Conservation (phyloP, 64 coral and sea anemone genomes). For the Actinia equina region DNA sequence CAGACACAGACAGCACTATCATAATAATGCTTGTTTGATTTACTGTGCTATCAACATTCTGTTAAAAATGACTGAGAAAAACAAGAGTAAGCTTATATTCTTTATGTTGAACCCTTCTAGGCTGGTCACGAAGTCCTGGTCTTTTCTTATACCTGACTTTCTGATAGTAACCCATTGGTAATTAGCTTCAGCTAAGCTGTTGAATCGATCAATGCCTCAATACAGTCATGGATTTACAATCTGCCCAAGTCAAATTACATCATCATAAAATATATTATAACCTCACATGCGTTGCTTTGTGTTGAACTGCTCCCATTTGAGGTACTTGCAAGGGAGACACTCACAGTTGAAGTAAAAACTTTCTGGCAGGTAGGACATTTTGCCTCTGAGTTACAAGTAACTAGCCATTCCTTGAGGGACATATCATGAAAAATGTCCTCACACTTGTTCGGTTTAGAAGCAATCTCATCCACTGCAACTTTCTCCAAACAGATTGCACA, state of each 20-base stretch:
- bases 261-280: conserved; percentile 14
- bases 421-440: conserved; percentile 8
- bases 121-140: background rate
- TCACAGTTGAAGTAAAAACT: conserved; percentile 14
- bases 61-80: background rate
- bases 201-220: background rate
- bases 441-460: conserved; percentile 8
- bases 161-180: background rate
- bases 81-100: background rate
- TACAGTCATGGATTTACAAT: background rate
- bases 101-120: background rate
- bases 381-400: conserved; percentile 17
- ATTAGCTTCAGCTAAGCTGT: background rate
- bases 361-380: conserved; percentile 19
- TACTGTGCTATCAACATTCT: background rate
- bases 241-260: background rate
- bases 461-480: background rate
- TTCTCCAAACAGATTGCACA: conserved; percentile 20
- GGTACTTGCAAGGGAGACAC: background rate
- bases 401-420: conserved; percentile 21
- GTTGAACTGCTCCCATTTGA: conserved; percentile 21
- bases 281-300: conserved; percentile 18
- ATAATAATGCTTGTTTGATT: background rate
- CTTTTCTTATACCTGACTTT: background rate
- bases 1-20: background rate